Percentiles rank a stretch among this genome's conserved stretches.
Evolutionary conservation across 2,888 invertebrate species (phyloP).

Genomic region (Callosobruchus maculatus): DNA sequence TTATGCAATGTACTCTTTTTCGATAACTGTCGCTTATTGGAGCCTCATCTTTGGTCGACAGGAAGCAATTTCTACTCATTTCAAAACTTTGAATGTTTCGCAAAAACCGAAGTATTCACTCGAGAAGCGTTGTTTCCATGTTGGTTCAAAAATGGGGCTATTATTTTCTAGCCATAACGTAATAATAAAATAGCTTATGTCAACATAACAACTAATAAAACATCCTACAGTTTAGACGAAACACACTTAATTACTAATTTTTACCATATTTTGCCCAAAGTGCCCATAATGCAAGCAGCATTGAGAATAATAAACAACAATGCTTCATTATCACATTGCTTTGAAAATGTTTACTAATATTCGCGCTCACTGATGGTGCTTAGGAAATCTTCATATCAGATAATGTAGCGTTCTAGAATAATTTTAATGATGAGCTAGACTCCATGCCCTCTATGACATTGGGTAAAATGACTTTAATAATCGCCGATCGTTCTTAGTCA

Average conservation of each 20-base stretch:
- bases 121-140: not conserved
- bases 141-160: not conserved
- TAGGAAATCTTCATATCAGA: not conserved
- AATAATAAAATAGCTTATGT: not conserved
- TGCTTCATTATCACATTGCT: not conserved
- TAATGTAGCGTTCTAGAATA: too few relatives aligned
- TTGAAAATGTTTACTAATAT: not conserved
- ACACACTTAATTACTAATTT: not conserved
- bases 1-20: too few relatives aligned
- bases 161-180: not conserved
- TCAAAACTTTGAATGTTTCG: not conserved
- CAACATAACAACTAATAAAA: not conserved
- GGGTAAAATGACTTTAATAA: too few relatives aligned
- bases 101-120: not conserved
- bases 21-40: not conserved
- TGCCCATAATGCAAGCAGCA: not conserved
- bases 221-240: not conserved
- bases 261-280: not conserved
- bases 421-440: too few relatives aligned
- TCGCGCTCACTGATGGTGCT: not conserved
- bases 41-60: not conserved
- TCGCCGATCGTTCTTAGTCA: too few relatives aligned
- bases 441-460: too few relatives aligned
- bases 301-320: not conserved
- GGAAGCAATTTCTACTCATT: not conserved